A percentile compares a stretch with the other conserved stretches of the same genome.
These are phyloP conservation scores for Hedychridium roseum DNA, from an alignment of 2,888 invertebrate genomes.

Conservation along the genomic window DNA sequence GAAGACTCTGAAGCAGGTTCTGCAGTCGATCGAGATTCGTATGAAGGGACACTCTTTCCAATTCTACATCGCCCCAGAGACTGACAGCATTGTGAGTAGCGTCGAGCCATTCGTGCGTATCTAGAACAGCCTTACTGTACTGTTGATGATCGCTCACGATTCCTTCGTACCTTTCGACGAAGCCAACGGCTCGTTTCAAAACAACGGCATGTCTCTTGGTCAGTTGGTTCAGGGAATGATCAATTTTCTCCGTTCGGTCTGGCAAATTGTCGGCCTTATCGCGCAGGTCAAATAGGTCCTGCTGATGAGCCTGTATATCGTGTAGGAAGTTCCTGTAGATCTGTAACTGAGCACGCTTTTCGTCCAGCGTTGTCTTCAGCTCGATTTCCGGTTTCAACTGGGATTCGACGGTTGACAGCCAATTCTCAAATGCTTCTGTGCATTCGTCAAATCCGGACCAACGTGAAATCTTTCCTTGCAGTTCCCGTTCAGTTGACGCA, in stretches of 20 bases:
- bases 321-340: conserved; percentile 83
- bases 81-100: conserved; percentile 83
- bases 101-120: conserved; percentile 87
- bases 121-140: conserved; percentile 86
- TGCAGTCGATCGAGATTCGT: conserved; percentile 84
- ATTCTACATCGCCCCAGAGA: conserved; percentile 83
- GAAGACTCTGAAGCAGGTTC: conserved; percentile 79
- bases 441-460: conserved; percentile 93
- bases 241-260: conserved; percentile 78
- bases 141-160: conserved; percentile 90
- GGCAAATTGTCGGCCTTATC: conserved; percentile 83
- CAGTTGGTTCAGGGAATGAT: conserved; percentile 72
- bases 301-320: conserved; percentile 85
- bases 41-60: conserved; percentile 84
- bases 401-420: conserved; percentile 80
- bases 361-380: conserved; percentile 85
- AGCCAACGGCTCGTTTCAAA: conserved; percentile 75
- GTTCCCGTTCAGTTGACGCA: conserved; percentile 78
- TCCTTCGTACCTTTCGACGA: conserved; percentile 85
- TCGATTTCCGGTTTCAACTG: conserved; percentile 82
- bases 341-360: conserved; percentile 88
- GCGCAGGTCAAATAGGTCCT: conserved; percentile 82
- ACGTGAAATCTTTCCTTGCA: conserved; percentile 83
- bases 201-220: conserved; percentile 78
- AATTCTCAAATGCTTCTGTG: conserved; percentile 78